Evolutionary conservation across 2,888 invertebrate genomes (phyloP).

Genomic region (Phytoseiulus persimilis): DNA sequence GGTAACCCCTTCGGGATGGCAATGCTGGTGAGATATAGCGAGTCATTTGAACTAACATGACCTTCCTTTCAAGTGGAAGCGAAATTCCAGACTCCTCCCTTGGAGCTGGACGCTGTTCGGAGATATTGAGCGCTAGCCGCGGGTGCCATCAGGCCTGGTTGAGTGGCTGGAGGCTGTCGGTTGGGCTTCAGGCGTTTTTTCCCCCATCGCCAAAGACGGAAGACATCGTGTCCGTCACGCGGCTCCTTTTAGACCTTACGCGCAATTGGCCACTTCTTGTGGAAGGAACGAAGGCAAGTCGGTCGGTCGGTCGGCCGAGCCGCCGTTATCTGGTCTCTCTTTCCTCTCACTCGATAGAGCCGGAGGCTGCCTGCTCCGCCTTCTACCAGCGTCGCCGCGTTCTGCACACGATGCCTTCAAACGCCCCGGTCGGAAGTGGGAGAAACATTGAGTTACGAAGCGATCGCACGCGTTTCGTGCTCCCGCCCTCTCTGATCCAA

Average conservation of each 20-base stretch:
- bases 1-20: background rate
- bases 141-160: background rate
- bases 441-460: background rate
- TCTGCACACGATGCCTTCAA: background rate
- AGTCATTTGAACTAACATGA: background rate
- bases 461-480: background rate
- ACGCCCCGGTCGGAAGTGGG: background rate
- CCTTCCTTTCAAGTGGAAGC: background rate
- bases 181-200: background rate
- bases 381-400: background rate
- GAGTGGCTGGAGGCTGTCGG: background rate
- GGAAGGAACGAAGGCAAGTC: background rate
- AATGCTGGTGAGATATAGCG: background rate
- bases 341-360: background rate
- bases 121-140: background rate
- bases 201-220: background rate
- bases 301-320: background rate
- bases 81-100: background rate
- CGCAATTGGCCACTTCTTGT: background rate
- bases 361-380: background rate
- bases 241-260: background rate
- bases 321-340: background rate
- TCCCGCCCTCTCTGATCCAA: background rate
- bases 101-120: background rate
- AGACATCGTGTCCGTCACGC: slow-evolving; percentile 5